Conservation (phyloP, 2,888 invertebrate species). For the Perizoma flavofasciatum region DNA sequence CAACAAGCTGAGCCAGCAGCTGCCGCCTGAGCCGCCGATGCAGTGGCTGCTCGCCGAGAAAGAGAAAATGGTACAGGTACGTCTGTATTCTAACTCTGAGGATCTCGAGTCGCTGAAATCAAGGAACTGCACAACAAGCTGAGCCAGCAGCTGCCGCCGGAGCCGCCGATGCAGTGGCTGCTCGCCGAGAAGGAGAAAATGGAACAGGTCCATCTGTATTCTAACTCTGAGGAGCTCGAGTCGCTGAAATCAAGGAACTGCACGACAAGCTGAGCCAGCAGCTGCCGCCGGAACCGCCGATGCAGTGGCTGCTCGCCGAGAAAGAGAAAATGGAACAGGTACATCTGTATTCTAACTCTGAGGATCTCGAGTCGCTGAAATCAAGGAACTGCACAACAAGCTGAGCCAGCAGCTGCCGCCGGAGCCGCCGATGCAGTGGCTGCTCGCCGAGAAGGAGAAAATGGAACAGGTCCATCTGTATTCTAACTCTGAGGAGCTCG, state of each 20-base stretch:
- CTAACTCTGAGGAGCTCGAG: conserved; percentile 23
- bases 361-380: conserved; percentile 70
- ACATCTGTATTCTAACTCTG: conserved; percentile 18
- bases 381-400: conserved; percentile 75
- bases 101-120: conserved; percentile 75
- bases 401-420: conserved; percentile 69
- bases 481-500: too few species aligned
- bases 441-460: conserved; percentile 69
- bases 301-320: conserved; percentile 70
- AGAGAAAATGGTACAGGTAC: conserved; percentile 66
- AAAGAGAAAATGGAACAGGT: conserved; percentile 70
- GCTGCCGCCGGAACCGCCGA: conserved; percentile 70
- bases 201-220: conserved; percentile 54
- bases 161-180: conserved; percentile 71
- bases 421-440: conserved; percentile 70
- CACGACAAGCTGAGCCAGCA: conserved; percentile 66
- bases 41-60: conserved; percentile 70
- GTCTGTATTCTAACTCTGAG: conserved; percentile 9
- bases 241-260: conserved; percentile 83
- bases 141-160: conserved; percentile 67
- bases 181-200: conserved; percentile 69
- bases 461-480: conserved; percentile 69
- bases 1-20: conserved; percentile 61
- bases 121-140: conserved; percentile 73
- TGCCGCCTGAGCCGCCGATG: conserved; percentile 73